Percentiles rank a stretch among this genome's conserved stretches.
Conservation (phyloP, 2,888 invertebrate genomes). For the Nomada ferruginata region DNA sequence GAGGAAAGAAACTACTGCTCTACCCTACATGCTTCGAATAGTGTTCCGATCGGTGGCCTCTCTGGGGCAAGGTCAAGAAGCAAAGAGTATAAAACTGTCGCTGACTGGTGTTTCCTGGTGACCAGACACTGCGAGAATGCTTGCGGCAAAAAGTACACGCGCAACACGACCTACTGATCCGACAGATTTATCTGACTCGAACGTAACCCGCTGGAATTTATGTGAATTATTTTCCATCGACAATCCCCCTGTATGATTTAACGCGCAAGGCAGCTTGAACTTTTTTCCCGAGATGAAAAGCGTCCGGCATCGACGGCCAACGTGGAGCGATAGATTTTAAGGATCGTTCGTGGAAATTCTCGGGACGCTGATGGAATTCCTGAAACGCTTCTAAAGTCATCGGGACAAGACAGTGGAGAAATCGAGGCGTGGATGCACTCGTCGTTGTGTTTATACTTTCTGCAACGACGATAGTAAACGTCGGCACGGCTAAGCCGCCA, state of each 20-base stretch:
- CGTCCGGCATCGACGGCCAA: not conserved
- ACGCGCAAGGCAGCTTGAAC: no score
- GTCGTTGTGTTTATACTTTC: conserved; percentile 56
- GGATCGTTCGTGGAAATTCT: not conserved
- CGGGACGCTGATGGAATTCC: not conserved
- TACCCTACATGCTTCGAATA: conserved; percentile 68
- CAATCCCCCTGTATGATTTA: no score
- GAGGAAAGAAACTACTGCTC: conserved; percentile 61
- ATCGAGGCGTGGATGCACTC: conserved; percentile 36
- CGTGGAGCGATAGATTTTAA: not conserved
- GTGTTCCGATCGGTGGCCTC: conserved; percentile 67
- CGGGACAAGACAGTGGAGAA: not conserved
- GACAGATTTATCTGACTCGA: conserved; percentile 44
- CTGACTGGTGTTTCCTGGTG: conserved; percentile 56
- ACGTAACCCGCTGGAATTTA: not conserved
- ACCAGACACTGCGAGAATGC: conserved; percentile 27
- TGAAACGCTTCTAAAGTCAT: not conserved
- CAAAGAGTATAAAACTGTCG: conserved; percentile 73
- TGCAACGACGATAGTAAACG: conserved; percentile 51
- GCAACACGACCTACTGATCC: conserved; percentile 65
- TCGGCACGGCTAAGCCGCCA: conserved; percentile 42
- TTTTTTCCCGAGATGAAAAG: not conserved
- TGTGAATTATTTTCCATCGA: not conserved
- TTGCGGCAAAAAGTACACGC: conserved; percentile 56
- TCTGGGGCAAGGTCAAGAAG: conserved; percentile 76